Base-by-base conservation (phyloP, 2,888 invertebrate genomes). In the Apamea epomidion region DNA sequence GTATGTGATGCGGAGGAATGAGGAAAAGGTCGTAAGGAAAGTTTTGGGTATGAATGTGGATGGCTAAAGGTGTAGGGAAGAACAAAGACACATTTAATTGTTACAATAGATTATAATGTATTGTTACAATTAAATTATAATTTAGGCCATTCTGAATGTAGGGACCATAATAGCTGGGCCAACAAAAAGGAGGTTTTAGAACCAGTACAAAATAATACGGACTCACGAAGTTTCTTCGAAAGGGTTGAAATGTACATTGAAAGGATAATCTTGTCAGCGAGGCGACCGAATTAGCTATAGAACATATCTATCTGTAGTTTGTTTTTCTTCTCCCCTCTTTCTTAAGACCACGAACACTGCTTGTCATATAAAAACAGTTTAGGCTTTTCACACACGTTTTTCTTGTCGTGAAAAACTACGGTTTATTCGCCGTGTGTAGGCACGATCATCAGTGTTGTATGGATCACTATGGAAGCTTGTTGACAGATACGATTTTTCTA, bases 241-340 rank as follows among this genome's bases (percentile, higher is more conserved):
- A 83, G 67, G 83, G 74, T 83, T 60, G 48, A 42, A 48, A 68
- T 72, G 48, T 70, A 82, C 71, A 82, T 82, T 82, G 77, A 82
- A 82, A 82, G 78, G 77, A 82, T 82, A 82, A 82, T 82, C 82
- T 72, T 82, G 78, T 82, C 58, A 25, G 54, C 51, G 45, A 37
- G 37, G 62, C 60, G 60, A 68, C 25, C 48, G 60, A 78, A 68
- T 72, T 25, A 37, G 48, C 67, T 72, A 62, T 77, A 72, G 18
- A 68, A 82, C 58, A 51, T 58, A 48, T 78, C 8, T 74, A 72
- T 78, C 16, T 29, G 16, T 29, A 62, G 78, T 68, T 82, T 60
- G 78, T 68, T 69, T 68, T 69, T 72, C 51, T 12, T 67, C 5
- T 45, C 18, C n/a, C 10, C n/a, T 25, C 54, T 78, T 78, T 82